Base-by-base conservation (phyloP, 1,140 invertebrate species). In the Aphis gossypii region DNA sequence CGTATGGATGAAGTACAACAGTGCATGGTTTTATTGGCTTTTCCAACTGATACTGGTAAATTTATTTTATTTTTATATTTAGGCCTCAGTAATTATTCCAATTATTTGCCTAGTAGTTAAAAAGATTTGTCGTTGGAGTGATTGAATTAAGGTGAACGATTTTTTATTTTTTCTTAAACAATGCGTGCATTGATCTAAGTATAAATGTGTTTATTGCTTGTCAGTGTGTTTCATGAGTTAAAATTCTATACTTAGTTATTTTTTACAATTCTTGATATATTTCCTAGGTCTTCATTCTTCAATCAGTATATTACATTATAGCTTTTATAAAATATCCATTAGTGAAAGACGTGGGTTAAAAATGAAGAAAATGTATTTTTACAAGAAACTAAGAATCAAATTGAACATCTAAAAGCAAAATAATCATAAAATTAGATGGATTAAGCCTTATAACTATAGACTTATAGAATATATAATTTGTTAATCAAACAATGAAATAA, bases 21-120 rank as follows among this genome's bases (percentile, higher is more conserved):
- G 95, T 98, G 98, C 89, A 99, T 99, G 98, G 98, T 98, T 46
- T 97, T 99, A 93, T 96, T 99, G 82, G 99, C 98, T 14, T 99
- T 99, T 96, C 97, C 98, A 51, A 96, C 97, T 25, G 96, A 97
- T 94, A 98, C 98, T 94, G 96, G 97, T 97, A 95, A 86, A 94
- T 93, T 68, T 94, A 92, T 68, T 88, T 68, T 48, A 25, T 48
- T 48, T 94, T 68, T 30, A 68, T n/a, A 2, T 76, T n/a, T 11
- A 76, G n/a, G n/a, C 14, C 21, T n/a, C 5, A n/a, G 30, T 68
- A 76, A n/a, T 6, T 76, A 76, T 18, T 76, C 14, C 5, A 35
- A 6, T 68, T n/a, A 14, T 76, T 76, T 76, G 30, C 60, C 18
- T n/a, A 68, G 30, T 68, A 5, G 30, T 18, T 14, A 18, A 30